Conservation (phyloP, 1,140 invertebrate genomes). For the Phocides pigmalion region DNA sequence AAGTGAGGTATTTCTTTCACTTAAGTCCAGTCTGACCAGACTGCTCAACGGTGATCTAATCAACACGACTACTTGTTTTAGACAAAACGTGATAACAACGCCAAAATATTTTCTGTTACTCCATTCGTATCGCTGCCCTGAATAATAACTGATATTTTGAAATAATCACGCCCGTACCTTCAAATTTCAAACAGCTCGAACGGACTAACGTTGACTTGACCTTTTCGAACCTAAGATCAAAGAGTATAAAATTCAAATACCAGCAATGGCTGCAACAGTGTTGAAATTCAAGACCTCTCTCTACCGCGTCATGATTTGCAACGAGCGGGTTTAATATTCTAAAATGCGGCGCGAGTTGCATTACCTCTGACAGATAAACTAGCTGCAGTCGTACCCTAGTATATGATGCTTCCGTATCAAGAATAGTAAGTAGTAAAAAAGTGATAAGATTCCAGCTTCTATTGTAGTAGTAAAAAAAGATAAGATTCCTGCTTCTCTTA, state of each 20-base stretch:
- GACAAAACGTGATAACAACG: no score
- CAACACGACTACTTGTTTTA: no score
- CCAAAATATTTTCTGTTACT: no score
- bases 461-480: no score
- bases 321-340: conserved; percentile 52
- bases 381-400: conserved; percentile 31
- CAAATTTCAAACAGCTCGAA: not conserved
- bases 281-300: conserved; percentile 24
- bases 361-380: conserved; percentile 54
- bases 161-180: no score
- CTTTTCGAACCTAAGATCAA: not conserved
- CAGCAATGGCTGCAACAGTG: conserved; percentile 15
- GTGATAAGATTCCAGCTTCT: no score
- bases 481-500: no score
- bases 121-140: no score
- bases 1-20: no score
- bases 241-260: conserved; percentile 8
- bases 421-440: conserved; percentile 27
- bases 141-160: no score
- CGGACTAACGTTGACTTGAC: not conserved
- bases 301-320: conserved; percentile 35
- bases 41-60: no score
- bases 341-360: conserved; percentile 52
- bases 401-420: conserved; percentile 28
- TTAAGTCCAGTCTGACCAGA: no score